Conservation (phyloP, 2,888 invertebrate genomes). For the Uloborus plumipes region DNA sequence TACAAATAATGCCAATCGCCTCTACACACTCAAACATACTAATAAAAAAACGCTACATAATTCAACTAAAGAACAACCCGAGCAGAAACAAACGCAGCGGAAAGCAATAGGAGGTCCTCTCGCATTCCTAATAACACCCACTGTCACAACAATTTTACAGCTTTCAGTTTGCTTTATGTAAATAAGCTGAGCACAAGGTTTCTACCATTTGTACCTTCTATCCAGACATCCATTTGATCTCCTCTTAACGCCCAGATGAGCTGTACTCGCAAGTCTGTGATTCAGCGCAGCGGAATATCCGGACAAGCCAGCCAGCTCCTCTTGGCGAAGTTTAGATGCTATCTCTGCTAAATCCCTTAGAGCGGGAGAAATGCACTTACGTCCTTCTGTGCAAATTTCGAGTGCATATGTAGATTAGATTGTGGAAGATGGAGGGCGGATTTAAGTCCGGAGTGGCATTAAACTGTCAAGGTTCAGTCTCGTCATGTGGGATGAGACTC, state of each 20-base stretch:
- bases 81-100: slow-evolving; percentile 16
- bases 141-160: slow-evolving; percentile 55
- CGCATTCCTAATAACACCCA: slow-evolving; percentile 53
- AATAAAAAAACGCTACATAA: too few relatives aligned
- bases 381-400: slow-evolving; percentile 11
- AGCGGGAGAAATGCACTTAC: slow-evolving; percentile 15
- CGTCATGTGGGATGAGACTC: slow-evolving; percentile 23
- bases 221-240: slow-evolving; percentile 33
- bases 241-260: slow-evolving; percentile 47
- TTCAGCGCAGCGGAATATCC: slow-evolving; percentile 43
- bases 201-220: background rate
- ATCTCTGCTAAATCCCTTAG: too few relatives aligned
- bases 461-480: slow-evolving; percentile 31
- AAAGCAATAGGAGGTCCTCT: slow-evolving; percentile 14
- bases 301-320: slow-evolving; percentile 18
- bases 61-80: too few relatives aligned
- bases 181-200: slow-evolving; percentile 28
- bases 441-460: slow-evolving; percentile 20
- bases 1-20: too few relatives aligned
- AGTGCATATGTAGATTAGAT: slow-evolving; percentile 52
- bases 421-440: slow-evolving; percentile 10
- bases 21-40: too few relatives aligned
- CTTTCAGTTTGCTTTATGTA: slow-evolving; percentile 46
- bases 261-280: slow-evolving; percentile 15
- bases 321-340: too few relatives aligned